Base-by-base conservation (phyloP, 2,113 vertebrate genomes). In the Grammomys dolichurus region DNA sequence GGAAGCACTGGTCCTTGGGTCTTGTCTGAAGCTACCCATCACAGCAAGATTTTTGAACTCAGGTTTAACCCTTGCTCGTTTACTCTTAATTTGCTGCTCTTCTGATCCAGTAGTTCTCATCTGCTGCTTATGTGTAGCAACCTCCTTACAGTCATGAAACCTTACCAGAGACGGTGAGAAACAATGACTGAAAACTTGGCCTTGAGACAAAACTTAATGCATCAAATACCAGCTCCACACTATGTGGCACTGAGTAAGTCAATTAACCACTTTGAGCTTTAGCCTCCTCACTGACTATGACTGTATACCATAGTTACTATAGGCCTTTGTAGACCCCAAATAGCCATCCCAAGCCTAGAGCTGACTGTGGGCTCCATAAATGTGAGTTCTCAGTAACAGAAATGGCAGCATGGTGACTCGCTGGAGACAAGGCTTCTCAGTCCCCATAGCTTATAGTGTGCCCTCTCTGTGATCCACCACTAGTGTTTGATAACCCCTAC, bases 61-160 rank as follows among this genome's bases (percentile, higher is more conserved):
- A 73, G 54, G 78, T 60, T 36, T 60, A 46, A 82, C 5, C 67
- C 51, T 56, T 60, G 5, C 14, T 80, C 51, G 31, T 63, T 78
- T 3, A 12, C 28, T 17, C 11, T 22, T 46, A 51, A 63, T 40
- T 56, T 31, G 60, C 13, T 20, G 26, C 54, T n/a, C 33, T 7
- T 17, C 63, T 43, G 20, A 5, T 5, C n/a, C 13, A 54, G 33
- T 2, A 36, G 2, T 22, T 82, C 31, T 26, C 43, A 43, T 14
- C 46, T 2, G 1, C 33, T 16, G 26, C 7, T 28, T 22, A 1
- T 33, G 22, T 31, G 5, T 40, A 1, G 28, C 46, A 14, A 9
- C 48, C 51, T 86, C n/a, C 13, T 33, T 69, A 16, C 2, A 7
- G 14, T 36, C 67, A 36, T 31, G 81, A 11, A 7, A 16, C 13